Conservation (phyloP, 2,888 invertebrate species). For the Ichneumoninae sp. region DNA sequence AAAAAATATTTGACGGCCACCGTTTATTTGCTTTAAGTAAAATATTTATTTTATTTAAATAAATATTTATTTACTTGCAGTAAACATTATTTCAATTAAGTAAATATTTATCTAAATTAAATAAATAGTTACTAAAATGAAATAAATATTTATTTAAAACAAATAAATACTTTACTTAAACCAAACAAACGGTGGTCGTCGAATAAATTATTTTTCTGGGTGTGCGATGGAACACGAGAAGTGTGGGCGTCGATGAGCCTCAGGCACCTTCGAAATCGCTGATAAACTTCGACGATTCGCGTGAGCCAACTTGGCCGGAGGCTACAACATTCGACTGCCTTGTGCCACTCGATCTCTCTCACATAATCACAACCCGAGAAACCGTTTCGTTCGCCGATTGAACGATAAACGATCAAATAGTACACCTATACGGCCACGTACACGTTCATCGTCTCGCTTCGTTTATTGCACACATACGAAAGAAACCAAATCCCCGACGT, state of each 20-base stretch:
- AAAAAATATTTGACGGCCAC: too few species aligned
- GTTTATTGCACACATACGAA: not conserved
- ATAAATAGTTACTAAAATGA: too few species aligned
- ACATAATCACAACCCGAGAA: conserved; percentile 51
- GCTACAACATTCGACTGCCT: conserved; percentile 47
- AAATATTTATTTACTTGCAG: too few species aligned
- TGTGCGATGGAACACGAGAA: not conserved
- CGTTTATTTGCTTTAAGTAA: too few species aligned
- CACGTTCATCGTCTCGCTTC: not conserved
- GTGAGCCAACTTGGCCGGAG: conserved; percentile 42
- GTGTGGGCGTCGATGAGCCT: conserved; percentile 11
- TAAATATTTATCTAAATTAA: too few species aligned
- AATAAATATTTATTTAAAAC: too few species aligned
- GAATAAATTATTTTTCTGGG: too few species aligned
- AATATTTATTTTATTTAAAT: too few species aligned
- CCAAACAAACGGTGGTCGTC: too few species aligned
- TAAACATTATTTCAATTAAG: too few species aligned
- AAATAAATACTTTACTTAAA: too few species aligned
- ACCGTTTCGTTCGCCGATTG: conserved; percentile 30
- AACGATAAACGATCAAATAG: conserved; percentile 17
- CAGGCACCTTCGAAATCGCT: conserved; percentile 6
- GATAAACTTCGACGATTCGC: conserved; percentile 55
- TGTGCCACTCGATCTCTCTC: conserved; percentile 48
- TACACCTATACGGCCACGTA: not conserved
- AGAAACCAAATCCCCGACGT: not conserved